Conservation (phyloP, 2,797 vertebrate genomes). For the Gymnocypris eckloni region DNA sequence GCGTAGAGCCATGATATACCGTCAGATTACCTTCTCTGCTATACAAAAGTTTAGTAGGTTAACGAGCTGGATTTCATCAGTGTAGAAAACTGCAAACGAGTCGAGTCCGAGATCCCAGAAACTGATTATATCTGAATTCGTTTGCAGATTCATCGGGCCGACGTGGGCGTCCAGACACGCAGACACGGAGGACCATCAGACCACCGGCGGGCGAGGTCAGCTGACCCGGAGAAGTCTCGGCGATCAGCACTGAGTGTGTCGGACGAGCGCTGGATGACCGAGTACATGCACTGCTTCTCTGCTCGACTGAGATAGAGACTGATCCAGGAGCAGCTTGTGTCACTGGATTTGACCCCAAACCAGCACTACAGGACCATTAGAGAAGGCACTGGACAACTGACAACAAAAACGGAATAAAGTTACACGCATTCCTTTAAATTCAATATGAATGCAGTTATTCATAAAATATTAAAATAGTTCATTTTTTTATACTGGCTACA, state of each 20-base stretch:
- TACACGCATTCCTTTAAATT: not conserved
- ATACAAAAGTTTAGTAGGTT: not conserved
- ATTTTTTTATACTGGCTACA: conserved; percentile 25
- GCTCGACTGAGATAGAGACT: conserved; percentile 84
- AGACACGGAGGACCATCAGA: conserved; percentile 76
- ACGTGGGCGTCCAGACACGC: conserved; percentile 82
- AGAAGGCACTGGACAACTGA: not conserved
- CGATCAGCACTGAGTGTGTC: conserved; percentile 70
- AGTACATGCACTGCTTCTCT: conserved; percentile 96
- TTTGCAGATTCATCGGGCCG: conserved; percentile 80
- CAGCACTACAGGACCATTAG: conserved; percentile 43
- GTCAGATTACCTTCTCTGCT: conserved; percentile 19
- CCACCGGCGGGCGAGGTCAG: conserved; percentile 81
- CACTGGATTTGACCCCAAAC: conserved; percentile 40
- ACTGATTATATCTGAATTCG: not conserved
- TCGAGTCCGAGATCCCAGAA: not conserved
- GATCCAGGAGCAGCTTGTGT: conserved; percentile 13
- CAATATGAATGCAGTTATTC: not conserved
- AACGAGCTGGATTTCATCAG: not conserved
- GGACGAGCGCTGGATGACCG: conserved; percentile 91
- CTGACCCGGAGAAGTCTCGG: conserved; percentile 80
- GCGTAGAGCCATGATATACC: not conserved
- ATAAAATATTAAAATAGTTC: not conserved
- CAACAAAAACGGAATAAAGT: not conserved
- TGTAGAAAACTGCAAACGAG: not conserved